Base-by-base conservation (phyloP, 2,797 vertebrate species). In the Danio kyathit region DNA sequence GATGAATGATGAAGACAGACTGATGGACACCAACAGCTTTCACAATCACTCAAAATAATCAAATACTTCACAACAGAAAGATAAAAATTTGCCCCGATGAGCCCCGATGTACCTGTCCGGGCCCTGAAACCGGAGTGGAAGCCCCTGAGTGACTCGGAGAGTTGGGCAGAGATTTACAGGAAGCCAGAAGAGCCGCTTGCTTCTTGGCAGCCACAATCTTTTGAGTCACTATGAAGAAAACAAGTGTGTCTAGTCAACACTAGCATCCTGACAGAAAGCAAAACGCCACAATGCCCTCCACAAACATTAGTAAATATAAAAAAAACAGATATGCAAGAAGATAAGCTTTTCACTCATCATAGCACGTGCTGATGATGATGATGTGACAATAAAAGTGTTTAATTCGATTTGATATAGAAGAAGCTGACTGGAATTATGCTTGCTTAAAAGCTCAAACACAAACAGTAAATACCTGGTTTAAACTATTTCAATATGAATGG, bases 131-230 rank as follows among this genome's bases (percentile, higher is more conserved):
- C 0, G 97, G 96, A 0, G 96, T 97, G 82, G 97, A 97, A 13
- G 94, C 94, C 10, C 96, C 94, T 0, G 97, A 97, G 92, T 98
- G 97, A 85, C 96, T 97, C 16, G 97, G 97, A 1, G 96, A 96
- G 91, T 97, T 99, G 1, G 97, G 97, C 21, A 98, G 92, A 21
- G 97, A 98, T 87, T 98, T 98, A 93, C 96, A 98, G 87, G 95
- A 94, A 0, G 96, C 96, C 88, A 96, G 88, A 41, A 97, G 94
- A 49, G 96, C 96, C 5, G 96, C 95, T 89, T 97, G 97, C 88
- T 96, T 97, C 90, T 89, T 95, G 79, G 96, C 92, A 0, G 94
- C 91, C 7, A 96, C 92, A 2, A 96, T 96, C 89, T 97, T 98
- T 91, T 97, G 97, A 63, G 96, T 95, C 59, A 96, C 97, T 98